Conservation (phyloP, 2,113 vertebrate species). For the Galemys pyrenaicus region DNA sequence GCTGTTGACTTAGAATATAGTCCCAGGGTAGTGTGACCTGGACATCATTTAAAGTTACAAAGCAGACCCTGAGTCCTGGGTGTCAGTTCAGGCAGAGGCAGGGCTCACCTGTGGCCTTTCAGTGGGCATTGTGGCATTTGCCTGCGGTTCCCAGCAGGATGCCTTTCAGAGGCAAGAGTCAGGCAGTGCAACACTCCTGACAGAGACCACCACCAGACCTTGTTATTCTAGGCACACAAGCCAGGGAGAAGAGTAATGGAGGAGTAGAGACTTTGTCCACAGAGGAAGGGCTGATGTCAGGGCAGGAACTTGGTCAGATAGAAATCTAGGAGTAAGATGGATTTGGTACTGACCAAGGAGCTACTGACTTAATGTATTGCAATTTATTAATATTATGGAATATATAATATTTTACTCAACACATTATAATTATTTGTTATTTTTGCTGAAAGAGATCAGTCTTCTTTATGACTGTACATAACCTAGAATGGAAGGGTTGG, state of each 20-base stretch:
- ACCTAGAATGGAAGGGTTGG: rapidly evolving
- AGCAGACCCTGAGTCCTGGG: background rate
- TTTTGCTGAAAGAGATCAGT: background rate
- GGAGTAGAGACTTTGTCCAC: too few relatives aligned
- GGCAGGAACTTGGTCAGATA: background rate
- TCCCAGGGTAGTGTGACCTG: background rate
- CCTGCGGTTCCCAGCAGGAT: background rate
- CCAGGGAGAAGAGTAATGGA: background rate
- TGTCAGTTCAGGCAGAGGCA: background rate
- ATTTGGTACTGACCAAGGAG: background rate
- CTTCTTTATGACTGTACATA: background rate
- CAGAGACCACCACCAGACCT: background rate
- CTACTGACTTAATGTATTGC: background rate
- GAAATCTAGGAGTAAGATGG: background rate
- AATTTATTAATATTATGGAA: background rate
- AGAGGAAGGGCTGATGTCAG: background rate
- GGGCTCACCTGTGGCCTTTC: background rate
- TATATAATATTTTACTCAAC: background rate
- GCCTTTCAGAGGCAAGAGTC: background rate
- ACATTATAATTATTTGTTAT: background rate
- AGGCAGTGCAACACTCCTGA: background rate
- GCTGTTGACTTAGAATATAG: background rate
- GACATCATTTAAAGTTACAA: background rate
- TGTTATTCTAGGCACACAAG: background rate
- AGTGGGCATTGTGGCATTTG: too few relatives aligned